These are phyloP conservation scores for Thaumatotibia leucotreta DNA, from an alignment of 1,140 invertebrate genomes.

Conservation along the genomic window DNA sequence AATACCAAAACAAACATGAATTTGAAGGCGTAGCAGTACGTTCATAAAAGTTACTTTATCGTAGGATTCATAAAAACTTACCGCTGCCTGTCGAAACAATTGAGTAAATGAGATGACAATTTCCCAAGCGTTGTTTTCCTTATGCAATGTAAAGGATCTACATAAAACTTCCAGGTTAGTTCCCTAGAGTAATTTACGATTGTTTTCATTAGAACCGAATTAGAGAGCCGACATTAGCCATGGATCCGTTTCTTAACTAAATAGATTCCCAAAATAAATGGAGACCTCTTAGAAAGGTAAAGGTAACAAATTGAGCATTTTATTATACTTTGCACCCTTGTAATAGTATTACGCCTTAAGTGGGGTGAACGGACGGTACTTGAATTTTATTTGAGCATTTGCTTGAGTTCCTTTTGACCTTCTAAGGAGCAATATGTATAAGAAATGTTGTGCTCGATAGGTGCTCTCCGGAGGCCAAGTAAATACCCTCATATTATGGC, in stretches of 20 bases:
- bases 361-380: conserved; percentile 26
- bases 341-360: conserved; percentile 47
- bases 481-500: neutral
- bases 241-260: conserved; percentile 23
- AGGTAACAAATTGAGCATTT: conserved; percentile 60
- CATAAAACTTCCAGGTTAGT: neutral
- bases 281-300: conserved; percentile 36
- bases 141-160: neutral
- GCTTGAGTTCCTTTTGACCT: neutral
- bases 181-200: conserved; percentile 9
- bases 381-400: conserved; percentile 28
- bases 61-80: too few species aligned
- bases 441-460: neutral
- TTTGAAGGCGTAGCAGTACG: too few species aligned
- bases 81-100: too few species aligned
- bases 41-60: too few species aligned
- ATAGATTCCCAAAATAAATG: conserved; percentile 45
- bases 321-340: conserved; percentile 52
- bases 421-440: neutral
- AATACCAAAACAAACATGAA: too few species aligned
- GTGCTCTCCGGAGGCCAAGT: neutral
- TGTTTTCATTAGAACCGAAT: conserved; percentile 12
- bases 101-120: neutral
- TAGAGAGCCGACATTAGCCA: neutral
- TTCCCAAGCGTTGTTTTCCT: neutral